Conservation (phyloP, 2,888 invertebrate species). For the Diarsia mendica region DNA sequence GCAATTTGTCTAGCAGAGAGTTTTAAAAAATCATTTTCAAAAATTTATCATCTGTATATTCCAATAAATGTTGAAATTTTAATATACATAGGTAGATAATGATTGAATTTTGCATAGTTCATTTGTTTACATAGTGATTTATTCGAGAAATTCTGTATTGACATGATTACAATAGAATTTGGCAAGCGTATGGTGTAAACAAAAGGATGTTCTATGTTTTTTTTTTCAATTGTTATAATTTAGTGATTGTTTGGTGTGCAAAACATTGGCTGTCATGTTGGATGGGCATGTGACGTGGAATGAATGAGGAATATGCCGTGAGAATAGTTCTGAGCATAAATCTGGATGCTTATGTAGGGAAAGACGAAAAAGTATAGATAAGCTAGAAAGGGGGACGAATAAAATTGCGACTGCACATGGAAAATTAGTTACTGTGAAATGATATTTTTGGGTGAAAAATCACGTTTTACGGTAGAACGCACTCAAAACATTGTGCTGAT, state of each 20-base stretch:
- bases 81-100: not conserved
- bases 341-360: not conserved
- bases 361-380: not conserved
- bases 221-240: not conserved
- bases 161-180: slow-evolving; percentile 5
- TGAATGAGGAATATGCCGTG: not conserved
- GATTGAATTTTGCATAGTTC: not conserved
- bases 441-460: too few species aligned
- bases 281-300: too few species aligned
- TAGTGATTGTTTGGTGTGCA: too few species aligned
- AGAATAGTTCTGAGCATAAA: not conserved
- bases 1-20: slow-evolving; percentile 3
- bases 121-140: not conserved
- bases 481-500: too few species aligned
- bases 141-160: not conserved
- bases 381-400: not conserved
- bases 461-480: too few species aligned
- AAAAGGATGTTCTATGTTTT: not conserved
- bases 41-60: slow-evolving; percentile 2
- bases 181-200: not conserved
- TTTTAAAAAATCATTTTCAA: slow-evolving; percentile 14
- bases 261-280: not conserved
- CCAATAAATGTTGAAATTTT: slow-evolving; percentile 20
- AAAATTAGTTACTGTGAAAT: too few species aligned
- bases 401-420: too few species aligned